phyloP scores from a whole-genome alignment of 2,888 invertebrate species.

The Lasioglossum malachurum region DNA sequence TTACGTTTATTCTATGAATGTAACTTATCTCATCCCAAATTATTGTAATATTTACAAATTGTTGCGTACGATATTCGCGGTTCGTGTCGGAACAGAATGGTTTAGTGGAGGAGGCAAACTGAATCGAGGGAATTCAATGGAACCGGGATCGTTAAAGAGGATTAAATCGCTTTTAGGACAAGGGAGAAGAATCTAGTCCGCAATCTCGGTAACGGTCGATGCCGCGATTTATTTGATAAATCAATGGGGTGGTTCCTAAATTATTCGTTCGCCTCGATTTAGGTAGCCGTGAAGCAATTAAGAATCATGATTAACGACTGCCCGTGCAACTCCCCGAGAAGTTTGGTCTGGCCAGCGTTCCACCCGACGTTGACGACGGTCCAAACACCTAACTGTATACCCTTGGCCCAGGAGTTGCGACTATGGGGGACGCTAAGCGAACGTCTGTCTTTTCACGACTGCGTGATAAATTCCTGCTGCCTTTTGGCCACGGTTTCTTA shows the following conservation, averaged over 20 bases:
- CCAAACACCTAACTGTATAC: constrained; percentile 29
- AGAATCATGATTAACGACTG: constrained; percentile 75
- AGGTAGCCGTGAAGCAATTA: constrained; percentile 73
- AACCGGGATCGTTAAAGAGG: constrained; percentile 60
- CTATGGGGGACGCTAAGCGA: constrained; percentile 6
- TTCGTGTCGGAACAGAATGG: neutral
- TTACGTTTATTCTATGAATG: too few relatives aligned
- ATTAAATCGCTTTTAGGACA: constrained; percentile 65
- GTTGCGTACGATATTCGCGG: neutral
- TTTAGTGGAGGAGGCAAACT: constrained; percentile 18
- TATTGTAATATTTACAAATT: neutral
- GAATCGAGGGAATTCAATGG: constrained; percentile 52
- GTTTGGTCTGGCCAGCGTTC: constrained; percentile 57
- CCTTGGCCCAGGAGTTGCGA: neutral
- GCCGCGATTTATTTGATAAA: constrained; percentile 75
- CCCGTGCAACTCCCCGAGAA: constrained; percentile 65
- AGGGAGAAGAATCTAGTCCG: constrained; percentile 53
- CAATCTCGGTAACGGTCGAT: constrained; percentile 60
- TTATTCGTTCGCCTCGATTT: constrained; percentile 69
- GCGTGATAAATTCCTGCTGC: constrained; percentile 12
- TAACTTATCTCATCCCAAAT: neutral
- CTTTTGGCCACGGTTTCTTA: neutral
- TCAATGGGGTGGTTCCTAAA: constrained; percentile 71
- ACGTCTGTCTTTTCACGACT: constrained; percentile 10
- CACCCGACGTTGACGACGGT: constrained; percentile 44